A percentile compares a stretch with the other conserved stretches of the same genome.
These are phyloP conservation scores for Boloria selene DNA, from an alignment of 2,888 invertebrate genomes.

Conservation along the genomic window DNA sequence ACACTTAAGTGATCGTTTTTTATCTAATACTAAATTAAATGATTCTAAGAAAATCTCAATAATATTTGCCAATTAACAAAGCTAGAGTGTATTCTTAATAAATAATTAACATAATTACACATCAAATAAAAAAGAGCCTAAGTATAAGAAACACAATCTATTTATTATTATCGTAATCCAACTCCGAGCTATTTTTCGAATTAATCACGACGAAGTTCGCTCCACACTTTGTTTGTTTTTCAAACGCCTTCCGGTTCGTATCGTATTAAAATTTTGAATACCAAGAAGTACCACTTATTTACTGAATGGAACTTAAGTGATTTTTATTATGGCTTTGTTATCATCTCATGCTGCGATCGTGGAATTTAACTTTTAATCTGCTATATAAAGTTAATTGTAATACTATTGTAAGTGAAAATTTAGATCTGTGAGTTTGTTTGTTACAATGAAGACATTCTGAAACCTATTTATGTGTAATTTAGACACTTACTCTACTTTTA, in stretches of 20 bases:
- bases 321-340: background rate
- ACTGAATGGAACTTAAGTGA: background rate
- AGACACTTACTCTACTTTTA: too few relatives aligned
- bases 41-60: too few relatives aligned
- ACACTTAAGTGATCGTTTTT: too few relatives aligned
- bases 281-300: constrained; percentile 13
- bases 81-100: background rate
- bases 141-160: background rate
- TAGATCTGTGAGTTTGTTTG: too few relatives aligned
- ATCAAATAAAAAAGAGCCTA: background rate
- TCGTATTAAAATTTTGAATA: constrained; percentile 21
- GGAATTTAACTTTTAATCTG: too few relatives aligned
- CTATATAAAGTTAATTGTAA: too few relatives aligned
- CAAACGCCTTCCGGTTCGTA: constrained; percentile 19
- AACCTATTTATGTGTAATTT: too few relatives aligned
- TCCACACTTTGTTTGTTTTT: constrained; percentile 24
- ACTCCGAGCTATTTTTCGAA: constrained; percentile 12
- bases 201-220: constrained; percentile 19
- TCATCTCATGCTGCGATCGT: too few relatives aligned
- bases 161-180: constrained; percentile 9
- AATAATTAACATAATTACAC: background rate
- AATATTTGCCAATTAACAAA: background rate
- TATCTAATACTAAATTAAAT: too few relatives aligned
- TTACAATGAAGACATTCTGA: too few relatives aligned
- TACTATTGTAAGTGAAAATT: too few relatives aligned